Evolutionary conservation across 2,888 invertebrate genomes (phyloP).

Genomic region (Pantelozetes paolii): DNA sequence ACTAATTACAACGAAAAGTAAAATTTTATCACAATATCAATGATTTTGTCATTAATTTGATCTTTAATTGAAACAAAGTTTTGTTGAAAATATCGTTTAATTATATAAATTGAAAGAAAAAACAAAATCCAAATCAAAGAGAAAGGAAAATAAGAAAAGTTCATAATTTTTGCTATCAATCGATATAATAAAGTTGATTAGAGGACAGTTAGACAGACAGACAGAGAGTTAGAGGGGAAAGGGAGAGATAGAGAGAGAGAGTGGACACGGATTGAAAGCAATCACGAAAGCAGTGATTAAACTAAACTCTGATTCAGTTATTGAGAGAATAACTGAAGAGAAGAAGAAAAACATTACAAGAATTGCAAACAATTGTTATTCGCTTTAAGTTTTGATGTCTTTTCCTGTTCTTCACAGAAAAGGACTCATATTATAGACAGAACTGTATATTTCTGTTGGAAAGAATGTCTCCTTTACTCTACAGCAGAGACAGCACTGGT

Average conservation of each 20-base stretch:
- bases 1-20: too few relatives aligned
- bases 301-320: background rate
- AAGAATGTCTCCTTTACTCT: background rate
- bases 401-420: constrained; percentile 8
- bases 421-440: background rate
- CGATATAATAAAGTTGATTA: constrained; percentile 13
- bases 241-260: too few relatives aligned
- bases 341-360: constrained; percentile 1
- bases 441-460: too few relatives aligned
- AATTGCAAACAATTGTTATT: constrained; percentile 4
- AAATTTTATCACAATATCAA: too few relatives aligned
- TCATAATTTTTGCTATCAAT: too few relatives aligned
- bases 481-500: background rate
- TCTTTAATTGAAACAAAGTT: too few relatives aligned
- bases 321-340: background rate
- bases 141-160: too few relatives aligned
- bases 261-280: background rate
- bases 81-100: too few relatives aligned
- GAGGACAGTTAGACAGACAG: constrained; percentile 5
- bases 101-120: too few relatives aligned
- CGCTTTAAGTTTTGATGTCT: background rate
- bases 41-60: too few relatives aligned
- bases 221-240: background rate
- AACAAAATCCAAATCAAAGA: too few relatives aligned
- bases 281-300: constrained; percentile 3